A percentile compares a stretch with the other conserved stretches of the same genome.
These are phyloP conservation scores for Belgica antarctica DNA, from an alignment of 2,888 invertebrate genomes.

Conservation along the genomic window DNA sequence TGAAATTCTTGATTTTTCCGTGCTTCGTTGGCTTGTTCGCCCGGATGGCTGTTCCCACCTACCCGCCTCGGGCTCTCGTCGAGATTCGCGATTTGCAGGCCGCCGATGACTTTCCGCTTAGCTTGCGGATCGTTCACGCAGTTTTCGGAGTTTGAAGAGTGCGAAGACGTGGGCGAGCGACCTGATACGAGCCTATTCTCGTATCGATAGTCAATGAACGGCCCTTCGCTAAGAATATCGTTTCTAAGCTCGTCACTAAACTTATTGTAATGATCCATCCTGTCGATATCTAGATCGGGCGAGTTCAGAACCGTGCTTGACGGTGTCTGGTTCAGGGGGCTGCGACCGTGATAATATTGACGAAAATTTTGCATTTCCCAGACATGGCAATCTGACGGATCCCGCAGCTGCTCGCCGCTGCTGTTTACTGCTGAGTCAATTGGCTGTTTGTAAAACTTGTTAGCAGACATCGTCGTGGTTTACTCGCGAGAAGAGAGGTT, in stretches of 20 bases:
- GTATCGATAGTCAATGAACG: neutral
- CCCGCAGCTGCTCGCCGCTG: neutral
- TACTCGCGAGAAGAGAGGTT: no score
- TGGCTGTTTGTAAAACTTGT: slow-evolving; percentile 34
- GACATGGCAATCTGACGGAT: slow-evolving; percentile 28
- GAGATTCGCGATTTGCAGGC: slow-evolving; percentile 82
- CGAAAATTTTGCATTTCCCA: slow-evolving; percentile 46
- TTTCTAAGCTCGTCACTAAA: neutral
- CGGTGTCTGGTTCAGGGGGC: slow-evolving; percentile 47
- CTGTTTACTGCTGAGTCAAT: neutral
- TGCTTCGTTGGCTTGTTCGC: slow-evolving; percentile 62
- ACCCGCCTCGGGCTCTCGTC: slow-evolving; percentile 87
- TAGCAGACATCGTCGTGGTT: slow-evolving; percentile 4
- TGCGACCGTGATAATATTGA: slow-evolving; percentile 28
- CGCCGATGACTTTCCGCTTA: slow-evolving; percentile 38
- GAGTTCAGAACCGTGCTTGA: slow-evolving; percentile 51
- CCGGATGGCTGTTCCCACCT: slow-evolving; percentile 56
- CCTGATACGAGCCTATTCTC: slow-evolving; percentile 13
- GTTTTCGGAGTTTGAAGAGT: slow-evolving; percentile 17
- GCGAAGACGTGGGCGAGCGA: slow-evolving; percentile 35
- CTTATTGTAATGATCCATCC: slow-evolving; percentile 19
- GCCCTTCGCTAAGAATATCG: neutral
- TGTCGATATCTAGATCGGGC: slow-evolving; percentile 48
- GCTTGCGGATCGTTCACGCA: neutral
- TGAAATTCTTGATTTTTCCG: neutral